phyloP scores from a whole-genome alignment of 2,797 vertebrate species.

The Acanthopagrus latus region DNA sequence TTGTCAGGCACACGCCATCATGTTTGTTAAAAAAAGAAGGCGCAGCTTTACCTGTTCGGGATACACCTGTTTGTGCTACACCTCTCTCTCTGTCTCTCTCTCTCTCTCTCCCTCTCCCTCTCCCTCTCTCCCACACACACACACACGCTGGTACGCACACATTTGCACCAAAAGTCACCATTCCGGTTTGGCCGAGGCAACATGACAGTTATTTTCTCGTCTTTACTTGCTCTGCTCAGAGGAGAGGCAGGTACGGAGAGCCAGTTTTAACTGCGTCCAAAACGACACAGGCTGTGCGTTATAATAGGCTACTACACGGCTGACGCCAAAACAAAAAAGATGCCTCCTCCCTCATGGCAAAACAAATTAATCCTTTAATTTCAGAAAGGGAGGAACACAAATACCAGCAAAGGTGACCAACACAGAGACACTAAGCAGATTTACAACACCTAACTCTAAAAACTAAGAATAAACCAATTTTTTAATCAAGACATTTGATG shows the following conservation, averaged over 20 bases:
- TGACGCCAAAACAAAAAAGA: conserved; percentile 18
- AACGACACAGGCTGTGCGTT: not conserved
- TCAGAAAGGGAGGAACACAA: not conserved
- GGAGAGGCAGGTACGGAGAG: conserved; percentile 63
- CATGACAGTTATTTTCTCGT: conserved; percentile 81
- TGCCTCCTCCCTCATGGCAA: conserved; percentile 29
- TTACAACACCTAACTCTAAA: not conserved
- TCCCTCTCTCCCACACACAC: not conserved
- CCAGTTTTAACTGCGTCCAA: conserved; percentile 16
- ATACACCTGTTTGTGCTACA: conserved; percentile 78
- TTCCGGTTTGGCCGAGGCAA: conserved; percentile 73
- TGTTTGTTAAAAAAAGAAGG: conserved; percentile 41
- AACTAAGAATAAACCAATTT: not conserved
- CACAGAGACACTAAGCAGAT: not conserved
- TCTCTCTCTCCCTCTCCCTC: conserved; percentile 28
- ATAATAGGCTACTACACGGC: not conserved
- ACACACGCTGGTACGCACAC: conserved; percentile 1
- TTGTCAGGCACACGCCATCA: conserved; percentile 50
- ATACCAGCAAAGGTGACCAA: not conserved
- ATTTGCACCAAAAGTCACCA: conserved; percentile 50
- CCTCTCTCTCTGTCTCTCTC: conserved; percentile 26
- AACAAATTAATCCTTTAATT: conserved; percentile 34
- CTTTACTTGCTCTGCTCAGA: conserved; percentile 75
- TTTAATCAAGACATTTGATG: no score
- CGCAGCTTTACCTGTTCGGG: conserved; percentile 63